Percentiles rank a stretch among this genome's conserved stretches.
These are phyloP conservation scores for Eilema caniola DNA, from an alignment of 2,888 invertebrate genomes.

Conservation along the genomic window DNA sequence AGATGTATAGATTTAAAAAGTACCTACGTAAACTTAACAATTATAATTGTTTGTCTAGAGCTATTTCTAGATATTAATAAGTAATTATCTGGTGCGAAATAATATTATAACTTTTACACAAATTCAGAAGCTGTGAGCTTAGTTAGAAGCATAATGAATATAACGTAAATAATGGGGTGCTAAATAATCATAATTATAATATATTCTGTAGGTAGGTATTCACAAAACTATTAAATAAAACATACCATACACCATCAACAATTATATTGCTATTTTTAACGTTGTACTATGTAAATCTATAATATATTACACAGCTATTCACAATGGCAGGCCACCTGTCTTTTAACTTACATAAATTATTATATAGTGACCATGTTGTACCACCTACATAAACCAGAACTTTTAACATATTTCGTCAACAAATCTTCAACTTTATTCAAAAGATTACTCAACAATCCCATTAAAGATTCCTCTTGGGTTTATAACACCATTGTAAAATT, in stretches of 20 bases:
- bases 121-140: neutral
- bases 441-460: slow-evolving; percentile 12
- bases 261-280: neutral
- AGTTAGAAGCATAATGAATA: neutral
- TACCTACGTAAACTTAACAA: no score
- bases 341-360: neutral
- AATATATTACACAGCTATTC: neutral
- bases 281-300: neutral
- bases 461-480: slow-evolving; percentile 7
- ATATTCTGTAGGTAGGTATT: neutral
- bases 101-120: neutral
- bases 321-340: slow-evolving; percentile 5
- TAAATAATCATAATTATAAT: slow-evolving; percentile 2
- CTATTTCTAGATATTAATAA: neutral
- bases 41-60: neutral
- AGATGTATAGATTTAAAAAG: no score
- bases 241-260: neutral
- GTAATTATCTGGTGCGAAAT: neutral
- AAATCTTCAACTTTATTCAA: neutral
- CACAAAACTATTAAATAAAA: neutral
- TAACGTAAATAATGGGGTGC: neutral
- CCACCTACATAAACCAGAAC: slow-evolving; percentile 2
- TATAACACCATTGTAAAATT: slow-evolving; percentile 7
- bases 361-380: neutral
- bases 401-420: slow-evolving; percentile 1